Evolutionary conservation across 1,140 invertebrate genomes (phyloP).

Genomic region (Tachypleus tridentatus): DNA sequence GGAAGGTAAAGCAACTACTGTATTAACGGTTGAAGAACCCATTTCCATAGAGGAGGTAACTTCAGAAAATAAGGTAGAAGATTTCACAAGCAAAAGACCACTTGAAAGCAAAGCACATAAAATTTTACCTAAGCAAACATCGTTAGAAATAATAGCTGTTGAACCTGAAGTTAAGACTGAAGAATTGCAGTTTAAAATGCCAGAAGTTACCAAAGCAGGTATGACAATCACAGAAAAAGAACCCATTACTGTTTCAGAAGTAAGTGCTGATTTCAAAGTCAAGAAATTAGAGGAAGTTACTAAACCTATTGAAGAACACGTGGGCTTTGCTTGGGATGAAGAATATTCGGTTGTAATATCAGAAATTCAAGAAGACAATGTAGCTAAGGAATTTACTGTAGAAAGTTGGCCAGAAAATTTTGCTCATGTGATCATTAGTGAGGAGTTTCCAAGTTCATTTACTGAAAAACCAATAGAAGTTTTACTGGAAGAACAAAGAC

Average conservation of each 20-base stretch:
- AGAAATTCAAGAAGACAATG: no score
- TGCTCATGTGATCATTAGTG: not conserved
- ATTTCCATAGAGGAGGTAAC: conserved; percentile 11
- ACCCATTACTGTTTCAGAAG: not conserved
- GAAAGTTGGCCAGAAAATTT: conserved; percentile 10
- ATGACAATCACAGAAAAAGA: not conserved
- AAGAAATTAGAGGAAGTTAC: no score
- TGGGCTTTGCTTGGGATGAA: no score
- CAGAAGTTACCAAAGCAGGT: not conserved
- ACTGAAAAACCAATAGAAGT: no score
- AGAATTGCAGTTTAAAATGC: not conserved
- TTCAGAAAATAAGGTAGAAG: conserved; percentile 6
- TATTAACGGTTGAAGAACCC: conserved; percentile 6
- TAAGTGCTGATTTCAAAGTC: not conserved
- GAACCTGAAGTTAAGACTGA: not conserved
- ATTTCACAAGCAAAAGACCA: not conserved
- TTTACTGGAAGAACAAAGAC: no score
- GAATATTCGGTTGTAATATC: no score
- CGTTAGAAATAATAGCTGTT: not conserved
- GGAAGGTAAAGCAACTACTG: conserved; percentile 6
- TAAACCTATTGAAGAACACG: no score
- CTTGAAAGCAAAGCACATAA: not conserved
- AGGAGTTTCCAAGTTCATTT: no score
- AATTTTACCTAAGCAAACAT: no score
- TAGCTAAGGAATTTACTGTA: not conserved